A percentile compares a stretch with the other conserved stretches of the same genome.
Conservation (phyloP, 2,113 vertebrate genomes). For the Corydoras maculifer region DNA sequence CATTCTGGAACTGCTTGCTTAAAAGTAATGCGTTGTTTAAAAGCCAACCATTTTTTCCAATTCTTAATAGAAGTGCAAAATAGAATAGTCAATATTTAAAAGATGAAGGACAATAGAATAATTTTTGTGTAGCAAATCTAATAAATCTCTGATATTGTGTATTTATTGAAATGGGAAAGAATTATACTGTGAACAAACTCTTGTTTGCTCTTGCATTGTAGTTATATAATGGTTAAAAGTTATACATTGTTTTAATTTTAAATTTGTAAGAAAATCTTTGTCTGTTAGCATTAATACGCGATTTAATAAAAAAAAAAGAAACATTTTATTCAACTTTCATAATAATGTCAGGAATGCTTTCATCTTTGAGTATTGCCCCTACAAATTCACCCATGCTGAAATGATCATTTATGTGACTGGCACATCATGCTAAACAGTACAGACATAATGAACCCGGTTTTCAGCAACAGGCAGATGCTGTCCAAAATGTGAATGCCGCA, state of each 20-base stretch:
- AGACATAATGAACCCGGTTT: constrained; percentile 1
- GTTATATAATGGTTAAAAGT: neutral
- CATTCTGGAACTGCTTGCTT: constrained; percentile 2
- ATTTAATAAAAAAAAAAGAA: too few species aligned
- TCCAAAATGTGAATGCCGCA: constrained; percentile 4
- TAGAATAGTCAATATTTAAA: neutral
- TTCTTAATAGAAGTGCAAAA: neutral
- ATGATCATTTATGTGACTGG: constrained; percentile 17
- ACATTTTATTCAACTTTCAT: neutral
- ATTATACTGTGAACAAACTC: too few species aligned
- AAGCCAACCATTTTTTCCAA: neutral
- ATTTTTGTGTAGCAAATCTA: too few species aligned
- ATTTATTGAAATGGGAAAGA: too few species aligned
- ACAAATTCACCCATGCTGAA: constrained; percentile 17
- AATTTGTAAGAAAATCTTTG: too few species aligned
- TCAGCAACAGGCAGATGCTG: constrained; percentile 17
- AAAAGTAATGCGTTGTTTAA: constrained; percentile 1
- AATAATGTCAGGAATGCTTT: neutral
- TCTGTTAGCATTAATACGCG: too few species aligned
- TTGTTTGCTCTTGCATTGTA: too few species aligned
- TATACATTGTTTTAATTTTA: too few species aligned
- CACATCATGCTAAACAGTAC: constrained; percentile 14
- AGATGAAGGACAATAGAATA: too few species aligned
- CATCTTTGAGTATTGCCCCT: neutral
- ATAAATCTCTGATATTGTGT: too few species aligned